Base-by-base conservation (phyloP, 2,797 vertebrate species). In the Brotula barbata region DNA sequence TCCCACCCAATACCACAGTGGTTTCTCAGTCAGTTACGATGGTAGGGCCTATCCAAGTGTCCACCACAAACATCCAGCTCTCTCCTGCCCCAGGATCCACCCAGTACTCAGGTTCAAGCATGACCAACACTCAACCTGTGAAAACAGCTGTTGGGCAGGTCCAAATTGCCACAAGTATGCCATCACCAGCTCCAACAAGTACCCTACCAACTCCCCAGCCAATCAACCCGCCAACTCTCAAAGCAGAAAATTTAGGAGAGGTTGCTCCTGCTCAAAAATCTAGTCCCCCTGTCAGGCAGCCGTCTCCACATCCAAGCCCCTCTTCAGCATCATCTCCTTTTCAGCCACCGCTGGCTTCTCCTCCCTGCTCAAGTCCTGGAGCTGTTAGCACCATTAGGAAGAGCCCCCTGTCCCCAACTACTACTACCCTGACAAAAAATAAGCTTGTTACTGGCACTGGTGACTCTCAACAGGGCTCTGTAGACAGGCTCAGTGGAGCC, bases 1-100 rank as follows among this genome's bases (percentile, higher is more conserved):
- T 94, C 64, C 88, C 94, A 43, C 92, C 94, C n/a, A 96, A 78
- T 83, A 90, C 93, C 5, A 93, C 91, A 57, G 85, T 95, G 23
- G 93, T 95, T 75, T 90, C 96, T 61, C 94, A 95, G 78, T 90
- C 95, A 0, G 93, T 98, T 0, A 93, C 95, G 0, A 93, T 97
- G 69, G 92, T 98, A 66, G 94, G 94, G 46, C 90, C 96, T 53
- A 89, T 97, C 63, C 94, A 97, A 75, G 89, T 98, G 71, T 92
- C 95, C 16, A 91, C 93, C 41, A 89, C 94, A 78, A 98, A 93
- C 72, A 94, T 97, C 64, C 95, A 97, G 44, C 92, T 97, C 58
- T 90, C 95, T 70, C 80, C 94, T 55, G 90, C 89, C 37, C 82
- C 91, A 1, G 45, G 87, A 52, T 82, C 91, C 28, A 85, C 92